These are phyloP conservation scores for Exaiptasia diaphana DNA, from an alignment of 64 coral and sea anemone species.

Conservation along the genomic window DNA sequence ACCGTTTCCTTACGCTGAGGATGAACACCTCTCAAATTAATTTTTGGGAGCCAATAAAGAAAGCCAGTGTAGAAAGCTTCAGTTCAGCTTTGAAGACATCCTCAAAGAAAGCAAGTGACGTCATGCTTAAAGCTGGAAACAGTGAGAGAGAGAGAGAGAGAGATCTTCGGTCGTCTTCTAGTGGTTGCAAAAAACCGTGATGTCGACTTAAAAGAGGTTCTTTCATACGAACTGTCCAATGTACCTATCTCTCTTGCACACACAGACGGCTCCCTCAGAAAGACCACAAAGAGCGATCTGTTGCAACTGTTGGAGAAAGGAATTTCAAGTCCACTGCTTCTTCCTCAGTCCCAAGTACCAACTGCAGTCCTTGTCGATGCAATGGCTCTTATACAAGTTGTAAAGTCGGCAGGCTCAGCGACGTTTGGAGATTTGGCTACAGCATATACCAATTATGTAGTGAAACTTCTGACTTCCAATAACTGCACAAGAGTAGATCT, in stretches of 20 bases:
- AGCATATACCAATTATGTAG: constrained; percentile 52
- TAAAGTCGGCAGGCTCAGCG: constrained; percentile 42
- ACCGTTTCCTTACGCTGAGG: constrained; percentile 15
- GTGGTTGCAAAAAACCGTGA: not conserved
- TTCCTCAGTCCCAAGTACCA: not conserved
- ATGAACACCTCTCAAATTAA: constrained; percentile 10
- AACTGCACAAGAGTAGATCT: constrained; percentile 36
- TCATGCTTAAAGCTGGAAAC: not conserved
- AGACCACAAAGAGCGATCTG: constrained; percentile 36
- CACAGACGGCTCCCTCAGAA: not conserved
- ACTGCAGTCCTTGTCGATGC: constrained; percentile 5
- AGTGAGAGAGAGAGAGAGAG: not conserved
- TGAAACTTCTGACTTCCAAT: not conserved
- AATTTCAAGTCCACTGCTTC: not conserved
- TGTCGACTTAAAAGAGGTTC: not conserved
- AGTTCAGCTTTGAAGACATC: not conserved
- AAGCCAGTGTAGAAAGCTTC: constrained; percentile 37
- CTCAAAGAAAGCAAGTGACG: not conserved
- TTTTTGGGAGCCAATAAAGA: constrained; percentile 66
- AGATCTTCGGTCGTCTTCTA: not conserved
- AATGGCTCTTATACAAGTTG: not conserved
- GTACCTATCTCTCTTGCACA: not conserved
- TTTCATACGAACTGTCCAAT: not conserved
- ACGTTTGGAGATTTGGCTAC: constrained; percentile 59
- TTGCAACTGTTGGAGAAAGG: not conserved